Evolutionary conservation across 2,888 invertebrate genomes (phyloP), one percentile per base, ranked within the genome.

Genomic region (Shargacucullia verbasci): DNA sequence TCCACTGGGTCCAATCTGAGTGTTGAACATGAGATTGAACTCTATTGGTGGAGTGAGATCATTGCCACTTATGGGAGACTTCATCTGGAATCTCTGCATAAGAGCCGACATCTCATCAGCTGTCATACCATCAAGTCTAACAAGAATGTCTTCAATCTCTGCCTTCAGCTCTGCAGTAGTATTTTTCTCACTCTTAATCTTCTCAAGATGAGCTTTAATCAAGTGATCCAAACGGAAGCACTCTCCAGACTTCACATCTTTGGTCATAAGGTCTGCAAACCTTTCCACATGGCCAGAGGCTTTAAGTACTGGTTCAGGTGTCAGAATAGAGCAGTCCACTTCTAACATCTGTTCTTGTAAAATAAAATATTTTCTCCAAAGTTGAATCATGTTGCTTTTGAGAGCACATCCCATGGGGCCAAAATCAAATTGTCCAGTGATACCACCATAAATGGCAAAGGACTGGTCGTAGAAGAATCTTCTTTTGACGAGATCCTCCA

Each of bases 361-460:
- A 15, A 99, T 97, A 85, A 99, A 99, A 89, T 97, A 98, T 78
- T 97, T 98, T 62, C 99, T 95, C 99, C 99, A 99, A 6, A 96
- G 94, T 79, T 97, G 96, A 31, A 99, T 94, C 85, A 99, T 96
- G 87, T 99, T 99, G 14, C 98, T 96, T 89, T 99, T 99, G 59
- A 99, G 96, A 0, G 99, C 99, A 94, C 99, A 99, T 2, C 99
- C 99, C 99, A 99, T 99, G 0, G 99, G 99, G 0, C 99, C 99
- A 89, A 99, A 99, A 91, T 99, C 99, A 90, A 98, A 99, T 83
- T 99, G 98, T 0, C 99, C 97, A 29, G 97, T 96, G 31, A 97
- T 96, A 34, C 99, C 99, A 75, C 99, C 99, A 94, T 99, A 99
- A 79, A 99, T 99, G 0, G 99, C 98, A 94, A 99, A 99, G 0